A percentile compares a stretch with the other conserved stretches of the same genome.
Conservation (phyloP, 2,797 vertebrate genomes). For the Moxostoma hubbsi region DNA sequence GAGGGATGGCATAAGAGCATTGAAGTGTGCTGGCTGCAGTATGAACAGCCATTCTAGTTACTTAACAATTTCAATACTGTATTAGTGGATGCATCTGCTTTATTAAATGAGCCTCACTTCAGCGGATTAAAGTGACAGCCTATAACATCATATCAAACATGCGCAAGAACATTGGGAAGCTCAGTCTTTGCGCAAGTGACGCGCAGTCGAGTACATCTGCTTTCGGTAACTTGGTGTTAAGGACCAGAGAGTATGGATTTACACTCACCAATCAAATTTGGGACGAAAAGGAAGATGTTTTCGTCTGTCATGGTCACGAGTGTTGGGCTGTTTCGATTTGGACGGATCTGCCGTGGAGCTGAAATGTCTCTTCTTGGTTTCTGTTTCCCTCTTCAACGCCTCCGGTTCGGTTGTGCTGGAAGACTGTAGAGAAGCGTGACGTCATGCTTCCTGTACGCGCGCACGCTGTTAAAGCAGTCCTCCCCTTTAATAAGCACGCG, state of each 20-base stretch:
- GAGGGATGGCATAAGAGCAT: background rate
- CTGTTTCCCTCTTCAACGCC: background rate
- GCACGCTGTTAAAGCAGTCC: slow-evolving; percentile 9
- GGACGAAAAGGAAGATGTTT: slow-evolving; percentile 90
- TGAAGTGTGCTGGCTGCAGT: background rate
- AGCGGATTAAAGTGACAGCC: too few relatives aligned
- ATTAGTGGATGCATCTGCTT: too few relatives aligned
- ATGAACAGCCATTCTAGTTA: too few relatives aligned
- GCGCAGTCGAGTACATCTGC: too few relatives aligned
- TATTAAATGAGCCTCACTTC: too few relatives aligned
- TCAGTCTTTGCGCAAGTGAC: background rate
- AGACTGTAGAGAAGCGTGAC: background rate
- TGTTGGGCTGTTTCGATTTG: slow-evolving; percentile 11
- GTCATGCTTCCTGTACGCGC: slow-evolving; percentile 34
- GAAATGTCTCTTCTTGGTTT: background rate
- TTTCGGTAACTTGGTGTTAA: background rate
- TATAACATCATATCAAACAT: too few relatives aligned
- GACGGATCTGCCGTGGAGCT: background rate
- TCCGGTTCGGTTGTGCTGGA: background rate
- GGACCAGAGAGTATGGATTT: background rate
- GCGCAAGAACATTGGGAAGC: too few relatives aligned
- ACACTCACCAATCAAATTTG: slow-evolving; percentile 88
- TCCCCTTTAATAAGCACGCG: slow-evolving; percentile 61
- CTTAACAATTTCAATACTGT: too few relatives aligned
- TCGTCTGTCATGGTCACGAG: slow-evolving; percentile 76